Evolutionary conservation across 2,888 invertebrate genomes (phyloP).

Genomic region (Clusia tigrina): DNA sequence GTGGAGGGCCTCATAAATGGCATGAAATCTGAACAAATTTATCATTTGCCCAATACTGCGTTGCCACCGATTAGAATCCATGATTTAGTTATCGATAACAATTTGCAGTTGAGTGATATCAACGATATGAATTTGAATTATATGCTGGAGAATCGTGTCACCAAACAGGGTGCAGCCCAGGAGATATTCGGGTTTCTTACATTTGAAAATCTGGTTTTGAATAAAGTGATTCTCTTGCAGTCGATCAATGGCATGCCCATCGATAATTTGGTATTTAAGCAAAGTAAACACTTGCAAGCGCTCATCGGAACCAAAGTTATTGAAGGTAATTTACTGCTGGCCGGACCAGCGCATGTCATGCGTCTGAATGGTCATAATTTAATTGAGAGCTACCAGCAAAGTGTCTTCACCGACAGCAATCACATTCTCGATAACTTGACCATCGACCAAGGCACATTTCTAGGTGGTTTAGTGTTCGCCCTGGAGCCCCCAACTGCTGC

Average conservation of each 20-base stretch:
- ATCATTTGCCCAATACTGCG: slow-evolving; percentile 25
- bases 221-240: slow-evolving; percentile 42
- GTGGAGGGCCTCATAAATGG: slow-evolving; percentile 48
- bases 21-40: slow-evolving; percentile 35
- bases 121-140: slow-evolving; percentile 52
- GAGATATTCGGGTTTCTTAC: slow-evolving; percentile 53
- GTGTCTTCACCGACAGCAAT: slow-evolving; percentile 47
- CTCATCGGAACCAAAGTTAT: slow-evolving; percentile 50
- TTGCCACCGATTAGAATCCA: slow-evolving; percentile 43
- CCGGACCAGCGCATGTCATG: slow-evolving; percentile 51
- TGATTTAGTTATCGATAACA: slow-evolving; percentile 36
- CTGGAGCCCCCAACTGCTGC: neutral
- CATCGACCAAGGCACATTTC: slow-evolving; percentile 48
- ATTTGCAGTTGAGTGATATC: slow-evolving; percentile 43
- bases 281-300: slow-evolving; percentile 44
- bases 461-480: slow-evolving; percentile 41
- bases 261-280: slow-evolving; percentile 45
- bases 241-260: slow-evolving; percentile 53
- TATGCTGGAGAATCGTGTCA: slow-evolving; percentile 53
- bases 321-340: slow-evolving; percentile 42
- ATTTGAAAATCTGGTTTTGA: slow-evolving; percentile 52
- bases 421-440: slow-evolving; percentile 52
- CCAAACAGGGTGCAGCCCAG: slow-evolving; percentile 43
- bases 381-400: slow-evolving; percentile 47
- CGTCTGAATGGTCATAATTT: slow-evolving; percentile 49